Base-by-base conservation (phyloP, 2,113 vertebrate species). In the Natator depressus region DNA sequence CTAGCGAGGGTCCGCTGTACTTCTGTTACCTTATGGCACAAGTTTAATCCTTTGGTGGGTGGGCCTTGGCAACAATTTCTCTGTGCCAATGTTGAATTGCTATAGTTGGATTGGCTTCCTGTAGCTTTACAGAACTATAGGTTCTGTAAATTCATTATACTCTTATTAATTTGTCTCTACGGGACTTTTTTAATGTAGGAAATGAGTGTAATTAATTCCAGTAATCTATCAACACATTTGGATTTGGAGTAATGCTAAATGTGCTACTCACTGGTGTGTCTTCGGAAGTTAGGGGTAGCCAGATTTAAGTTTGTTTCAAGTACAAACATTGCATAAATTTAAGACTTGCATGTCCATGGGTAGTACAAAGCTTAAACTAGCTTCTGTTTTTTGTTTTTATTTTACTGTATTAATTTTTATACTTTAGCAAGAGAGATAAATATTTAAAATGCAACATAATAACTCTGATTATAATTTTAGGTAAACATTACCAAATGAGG, bases 401-500 rank as follows among this genome's bases (percentile, higher is more conserved):
- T 16, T 87, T 81, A 78, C 17, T 84, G 1, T 25, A 53, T 10
- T 80, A n/a, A 82, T 94, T 38, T 13, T 31, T 10, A 13, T 93
- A 51, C 31, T 96, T 89, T 87, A 51, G 53, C 51, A 10, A 54
- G 54, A 57, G 46, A 85, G 82, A 6, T 1, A 5, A 31, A 38
- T 78, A 0, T 80, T 92, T 75, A 38, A 51, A 47, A 50, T 95
- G 93, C 20, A 4, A 13, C 46, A 13, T 82, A 78, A 86, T 94
- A 55, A 83, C 24, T 95, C 29, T 95, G 91, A 6, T 13, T 98
- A 49, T 96, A 5, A 95, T 98, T 95, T 84, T 80, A 98, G 98
- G 98, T 98, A 96, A 97, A 97, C 97, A 96, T 98, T 98, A 96
- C 98, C 98, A 97, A 98, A 99, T 99, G 99, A 99, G 99, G 98